phyloP scores from a whole-genome alignment of 2,888 invertebrate species.

The Eupelmus urozonus region DNA sequence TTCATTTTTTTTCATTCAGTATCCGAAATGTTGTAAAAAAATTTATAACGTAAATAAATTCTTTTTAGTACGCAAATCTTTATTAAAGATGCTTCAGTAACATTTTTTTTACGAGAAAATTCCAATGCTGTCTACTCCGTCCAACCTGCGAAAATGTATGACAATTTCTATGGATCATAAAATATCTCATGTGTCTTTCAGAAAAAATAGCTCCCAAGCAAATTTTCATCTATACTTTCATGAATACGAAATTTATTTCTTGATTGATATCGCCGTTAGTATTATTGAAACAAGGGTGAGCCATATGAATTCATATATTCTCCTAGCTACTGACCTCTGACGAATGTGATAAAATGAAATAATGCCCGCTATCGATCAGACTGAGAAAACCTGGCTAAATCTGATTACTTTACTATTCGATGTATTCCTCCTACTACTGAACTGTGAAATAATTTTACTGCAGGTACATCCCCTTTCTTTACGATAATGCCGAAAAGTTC shows the following conservation, averaged over 20 bases:
- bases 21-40: too few species aligned
- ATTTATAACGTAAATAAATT: too few species aligned
- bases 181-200: neutral
- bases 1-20: too few species aligned
- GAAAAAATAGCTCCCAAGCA: neutral
- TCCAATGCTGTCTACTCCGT: neutral
- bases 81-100: neutral
- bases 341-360: too few species aligned
- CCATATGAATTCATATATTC: too few species aligned
- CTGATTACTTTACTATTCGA: too few species aligned
- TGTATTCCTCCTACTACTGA: too few species aligned
- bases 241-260: neutral
- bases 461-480: neutral
- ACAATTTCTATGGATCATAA: neutral
- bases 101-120: neutral
- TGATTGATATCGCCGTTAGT: too few species aligned
- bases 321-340: neutral
- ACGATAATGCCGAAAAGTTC: neutral
- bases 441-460: neutral
- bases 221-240: neutral
- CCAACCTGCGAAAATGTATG: neutral
- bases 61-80: too few species aligned
- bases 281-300: too few species aligned
- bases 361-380: too few species aligned
- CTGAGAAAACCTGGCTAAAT: too few species aligned